Evolutionary conservation across 2,797 vertebrate genomes (phyloP), one percentile per base, ranked within the genome.

Genomic region (Lacerta agilis): DNA sequence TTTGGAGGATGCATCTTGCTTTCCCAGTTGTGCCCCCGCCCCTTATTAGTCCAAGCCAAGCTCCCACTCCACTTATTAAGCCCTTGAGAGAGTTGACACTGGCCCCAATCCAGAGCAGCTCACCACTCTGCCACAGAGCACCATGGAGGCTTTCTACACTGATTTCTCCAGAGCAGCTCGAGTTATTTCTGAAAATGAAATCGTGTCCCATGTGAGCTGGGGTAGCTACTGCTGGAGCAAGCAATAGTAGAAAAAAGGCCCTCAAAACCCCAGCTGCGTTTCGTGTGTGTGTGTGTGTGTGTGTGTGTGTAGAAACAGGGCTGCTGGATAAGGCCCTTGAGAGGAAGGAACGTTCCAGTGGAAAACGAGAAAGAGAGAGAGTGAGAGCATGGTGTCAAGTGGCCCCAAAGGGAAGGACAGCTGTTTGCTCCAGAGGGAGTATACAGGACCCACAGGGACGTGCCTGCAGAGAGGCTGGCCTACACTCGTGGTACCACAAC

Each of bases 401-500:
- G 45, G 58, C 55, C 82, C 72, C 25, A 6, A 17, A 81, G 27
- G 7, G 20, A 13, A 64, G 66, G 83, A 36, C 0, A n/a, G 41
- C 11, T 8, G 64, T 72, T 86, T 72, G 79, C 77, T 71, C 86
- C 83, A 20, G 67, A 86, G 67, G 23, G 89, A 13, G 61, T 8
- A 41, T 25, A 23, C 29, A 66, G 29, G 29, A 77, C 77, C n/a
- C 55, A 83, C 61, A 79, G 29, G 33, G 6, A 78, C n/a, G 5
- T 8, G 43, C 43, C 64, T 4, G 73, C 64, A 27, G 27, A 81
- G 20, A 61, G 1, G 3, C 41, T 41, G 8, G 25, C 58, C 93
- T 91, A 92, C 4, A 69, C 92, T 79, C 97, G 95, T 18, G 98
- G 98, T 18, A 98, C 98, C 5, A 99, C 98, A 0, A 98, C 96